Evolutionary conservation across 2,888 invertebrate species (phyloP), one percentile per base, ranked within the genome.

Genomic region (Ethmia dodecea): DNA sequence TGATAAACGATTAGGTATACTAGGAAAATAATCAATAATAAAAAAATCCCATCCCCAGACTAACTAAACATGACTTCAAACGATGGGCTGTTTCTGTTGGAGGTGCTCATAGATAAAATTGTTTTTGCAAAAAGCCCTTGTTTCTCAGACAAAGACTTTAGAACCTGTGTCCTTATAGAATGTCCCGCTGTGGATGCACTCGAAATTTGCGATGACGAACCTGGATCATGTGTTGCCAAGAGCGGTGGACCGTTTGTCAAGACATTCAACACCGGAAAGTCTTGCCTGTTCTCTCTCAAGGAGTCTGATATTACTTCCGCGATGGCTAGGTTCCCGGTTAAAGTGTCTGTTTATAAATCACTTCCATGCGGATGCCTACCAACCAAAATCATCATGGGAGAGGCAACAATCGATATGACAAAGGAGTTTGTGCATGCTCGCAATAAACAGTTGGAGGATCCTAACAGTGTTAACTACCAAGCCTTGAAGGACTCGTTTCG

Each of bases 221-320:
- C 78, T 2, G 80, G 83, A 28, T 53, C 64, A 20, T 80, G 83
- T 40, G 38, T 55, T 3, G 66, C 68, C 6, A 75, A 66, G 29
- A 74, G 73, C 28, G 80, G 74, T 4, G 75, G 75, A 11, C 74
- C 77, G 0, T 80, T 76, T 36, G 60, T 74, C 1, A 87, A 86
- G 52, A 65, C 77, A 1, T 88, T 90, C 37, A 89, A 89, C 55
- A 90, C 81, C 46, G 91, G 91, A 14, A 91, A 91, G 62, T 91
- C 91, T 0, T 91, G 91, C 48, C 69, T 92, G n/a, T 92, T 92
- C 55, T 90, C 90, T 0, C 63, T 92, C 3, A 88, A 89, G 14
- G 79, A 88, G 27, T 48, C 60, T 5, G 88, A 89, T 16, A 88
- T 91, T 0, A 55, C 56, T n/a, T 66, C 76, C 27, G 88, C 89